Evolutionary conservation across 2,113 vertebrate genomes (phyloP).

Genomic region (Capricornis sumatraensis): DNA sequence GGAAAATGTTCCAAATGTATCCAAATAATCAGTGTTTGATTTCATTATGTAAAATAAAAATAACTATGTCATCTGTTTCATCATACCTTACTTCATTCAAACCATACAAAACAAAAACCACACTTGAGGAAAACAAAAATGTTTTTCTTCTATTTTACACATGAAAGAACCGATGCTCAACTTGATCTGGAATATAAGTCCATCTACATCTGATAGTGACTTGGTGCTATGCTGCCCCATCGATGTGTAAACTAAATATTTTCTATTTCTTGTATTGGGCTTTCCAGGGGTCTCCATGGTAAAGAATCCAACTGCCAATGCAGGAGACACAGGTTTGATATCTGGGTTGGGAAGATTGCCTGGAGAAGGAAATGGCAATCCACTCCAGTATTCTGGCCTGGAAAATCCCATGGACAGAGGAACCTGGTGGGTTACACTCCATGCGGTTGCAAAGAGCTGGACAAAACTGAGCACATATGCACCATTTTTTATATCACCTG

Average conservation of each 20-base stretch:
- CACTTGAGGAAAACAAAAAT: background rate
- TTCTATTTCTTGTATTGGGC: background rate
- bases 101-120: background rate
- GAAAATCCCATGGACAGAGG: background rate
- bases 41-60: slow-evolving; percentile 40
- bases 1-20: background rate
- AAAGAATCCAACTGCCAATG: background rate
- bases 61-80: background rate
- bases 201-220: background rate
- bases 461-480: background rate
- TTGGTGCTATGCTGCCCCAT: background rate
- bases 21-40: background rate
- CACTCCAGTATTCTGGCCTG: background rate
- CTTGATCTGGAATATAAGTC: background rate
- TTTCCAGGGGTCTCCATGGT: background rate
- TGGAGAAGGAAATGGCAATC: background rate
- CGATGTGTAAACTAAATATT: background rate
- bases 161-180: background rate
- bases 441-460: background rate
- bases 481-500: background rate
- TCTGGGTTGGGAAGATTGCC: background rate
- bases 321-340: background rate
- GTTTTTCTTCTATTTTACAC: background rate
- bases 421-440: background rate
- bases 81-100: background rate